Base-by-base conservation (phyloP, 2,888 invertebrate species). In the Tethea ocularis region DNA sequence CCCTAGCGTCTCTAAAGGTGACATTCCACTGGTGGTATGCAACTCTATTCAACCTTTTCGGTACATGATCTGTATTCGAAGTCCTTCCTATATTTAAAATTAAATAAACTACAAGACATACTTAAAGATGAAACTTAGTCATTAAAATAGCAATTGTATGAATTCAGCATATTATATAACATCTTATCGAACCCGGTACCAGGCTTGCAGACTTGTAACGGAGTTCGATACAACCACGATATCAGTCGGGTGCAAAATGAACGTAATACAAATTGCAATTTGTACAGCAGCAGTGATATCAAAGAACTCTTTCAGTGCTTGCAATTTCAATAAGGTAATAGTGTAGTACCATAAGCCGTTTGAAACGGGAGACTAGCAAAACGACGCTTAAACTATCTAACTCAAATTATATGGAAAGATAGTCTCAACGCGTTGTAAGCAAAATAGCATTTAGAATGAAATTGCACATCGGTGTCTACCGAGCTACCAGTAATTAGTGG, bases 251-350 rank as follows among this genome's bases (percentile, higher is more conserved):
- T 46, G 20, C 46, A 60, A 52, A 23, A 58, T 41, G 57, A 59
- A 51, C 51, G 58, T 54, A 54, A 59, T 51, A 60, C 55, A 64
- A 64, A 62, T 60, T 58, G 61, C 61, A 60, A 61, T 61, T 62
- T 58, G 58, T 57, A 57, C 55, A 33, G 41, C 51, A 57, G 53
- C 38, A 51, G 38, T 59, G 52, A 24, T 17, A 52, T 52, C 57
- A 38, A 46, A 13, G 38, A 52, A 26, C 57, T 72, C 70, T 75
- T 74, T 72, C 69, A 70, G 61, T 66, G 70, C 66, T 70, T 69
- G 70, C 73, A 66, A 76, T 77, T 76, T 75, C 76, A 74, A 77
- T 78, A 77, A 74, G 66, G 61, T 54, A 56, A 56, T 59, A 51
- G 51, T 53, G 60, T 60, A 62, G 61, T 52, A 51, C 61, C 60